Conservation (phyloP, 2,113 vertebrate species). For the Nesoenas mayeri region DNA sequence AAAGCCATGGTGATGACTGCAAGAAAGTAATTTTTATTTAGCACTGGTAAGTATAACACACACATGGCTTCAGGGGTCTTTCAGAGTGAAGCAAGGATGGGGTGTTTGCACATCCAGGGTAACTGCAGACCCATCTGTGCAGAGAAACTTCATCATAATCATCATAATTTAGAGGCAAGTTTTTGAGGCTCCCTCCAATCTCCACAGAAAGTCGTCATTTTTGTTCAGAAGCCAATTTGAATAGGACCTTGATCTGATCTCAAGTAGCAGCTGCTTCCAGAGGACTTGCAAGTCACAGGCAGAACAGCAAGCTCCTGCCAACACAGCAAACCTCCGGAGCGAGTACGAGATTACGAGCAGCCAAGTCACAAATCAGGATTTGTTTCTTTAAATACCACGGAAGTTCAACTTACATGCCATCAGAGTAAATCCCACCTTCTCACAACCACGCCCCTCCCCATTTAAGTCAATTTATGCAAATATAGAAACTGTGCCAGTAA, state of each 20-base stretch:
- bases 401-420: background rate
- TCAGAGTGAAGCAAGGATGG: background rate
- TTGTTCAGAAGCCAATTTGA: background rate
- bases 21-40: background rate
- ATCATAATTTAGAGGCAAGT: background rate
- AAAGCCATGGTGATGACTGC: background rate
- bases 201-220: background rate
- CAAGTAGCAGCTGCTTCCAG: background rate
- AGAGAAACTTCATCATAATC: background rate
- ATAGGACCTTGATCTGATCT: background rate
- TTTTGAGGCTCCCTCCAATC: background rate
- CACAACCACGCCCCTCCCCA: background rate
- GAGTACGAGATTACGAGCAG: background rate
- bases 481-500: background rate
- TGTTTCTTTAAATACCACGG: background rate
- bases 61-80: background rate
- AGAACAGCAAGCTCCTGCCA: background rate
- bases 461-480: background rate
- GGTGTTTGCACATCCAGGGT: background rate
- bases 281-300: background rate
- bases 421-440: background rate
- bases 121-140: background rate
- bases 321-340: background rate
- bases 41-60: background rate
- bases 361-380: constrained; percentile 32